These are phyloP conservation scores for Cerastis rubricosa DNA, from an alignment of 2,888 invertebrate species.

Conservation along the genomic window DNA sequence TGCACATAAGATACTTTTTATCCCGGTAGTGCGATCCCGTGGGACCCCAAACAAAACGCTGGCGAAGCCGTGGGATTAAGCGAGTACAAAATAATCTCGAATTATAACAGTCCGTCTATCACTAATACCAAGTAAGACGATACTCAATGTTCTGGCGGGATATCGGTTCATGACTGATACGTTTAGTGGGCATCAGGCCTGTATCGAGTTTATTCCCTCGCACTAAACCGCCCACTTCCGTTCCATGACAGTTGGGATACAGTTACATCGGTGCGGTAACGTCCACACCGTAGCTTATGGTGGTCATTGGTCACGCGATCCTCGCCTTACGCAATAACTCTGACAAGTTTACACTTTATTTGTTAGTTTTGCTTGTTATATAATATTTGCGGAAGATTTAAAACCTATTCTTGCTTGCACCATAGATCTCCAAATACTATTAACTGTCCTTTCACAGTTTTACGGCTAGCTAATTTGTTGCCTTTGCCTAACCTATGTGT, in stretches of 20 bases:
- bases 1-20: too few species aligned
- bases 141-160: constrained; percentile 47
- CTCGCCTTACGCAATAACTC: constrained; percentile 42
- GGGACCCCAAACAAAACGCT: too few species aligned
- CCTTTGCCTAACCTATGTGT: neutral
- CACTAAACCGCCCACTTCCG: constrained; percentile 67
- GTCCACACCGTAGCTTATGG: constrained; percentile 47
- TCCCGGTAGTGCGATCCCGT: too few species aligned
- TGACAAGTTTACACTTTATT: constrained; percentile 26
- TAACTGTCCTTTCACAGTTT: neutral
- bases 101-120: neutral
- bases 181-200: constrained; percentile 18
- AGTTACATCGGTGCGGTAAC: constrained; percentile 55
- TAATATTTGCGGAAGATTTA: constrained; percentile 15
- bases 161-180: constrained; percentile 47
- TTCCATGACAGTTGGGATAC: constrained; percentile 56
- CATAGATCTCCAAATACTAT: neutral
- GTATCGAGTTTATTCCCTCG: constrained; percentile 39
- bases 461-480: neutral
- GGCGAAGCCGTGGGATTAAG: too few species aligned
- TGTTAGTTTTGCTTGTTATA: constrained; percentile 15
- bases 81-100: neutral
- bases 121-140: constrained; percentile 44
- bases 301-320: constrained; percentile 55
- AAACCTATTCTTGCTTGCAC: neutral